Evolutionary conservation across 2,797 vertebrate species (phyloP).

Genomic region (Naso thynnoides): DNA sequence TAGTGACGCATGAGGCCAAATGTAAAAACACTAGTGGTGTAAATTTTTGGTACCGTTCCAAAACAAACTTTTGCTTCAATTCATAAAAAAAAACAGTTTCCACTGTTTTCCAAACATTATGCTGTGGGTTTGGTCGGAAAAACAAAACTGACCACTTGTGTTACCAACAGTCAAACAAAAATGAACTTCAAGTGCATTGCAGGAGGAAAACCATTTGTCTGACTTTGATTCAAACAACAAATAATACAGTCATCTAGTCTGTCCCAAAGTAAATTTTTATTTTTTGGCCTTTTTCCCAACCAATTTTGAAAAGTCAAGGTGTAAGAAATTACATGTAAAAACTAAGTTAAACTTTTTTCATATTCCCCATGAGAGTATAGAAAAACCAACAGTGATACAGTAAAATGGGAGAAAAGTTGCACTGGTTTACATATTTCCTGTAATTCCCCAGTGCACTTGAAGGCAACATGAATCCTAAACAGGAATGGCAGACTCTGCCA

Average conservation of each 20-base stretch:
- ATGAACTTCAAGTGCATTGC: background rate
- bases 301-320: slow-evolving; percentile 2
- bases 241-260: background rate
- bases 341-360: background rate
- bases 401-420: background rate
- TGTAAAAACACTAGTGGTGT: slow-evolving; percentile 7
- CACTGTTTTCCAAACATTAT: slow-evolving; percentile 29
- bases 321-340: slow-evolving; percentile 5
- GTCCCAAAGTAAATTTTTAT: slow-evolving; percentile 18
- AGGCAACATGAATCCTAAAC: background rate
- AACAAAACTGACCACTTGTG: slow-evolving; percentile 2
- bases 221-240: slow-evolving; percentile 26
- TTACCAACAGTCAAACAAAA: slow-evolving; percentile 8
- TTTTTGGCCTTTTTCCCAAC: slow-evolving; percentile 5
- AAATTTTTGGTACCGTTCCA: background rate
- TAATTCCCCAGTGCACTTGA: background rate
- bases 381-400: background rate
- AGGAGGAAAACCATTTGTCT: slow-evolving; percentile 49
- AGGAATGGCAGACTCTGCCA: background rate
- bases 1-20: background rate
- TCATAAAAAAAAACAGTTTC: slow-evolving; percentile 25
- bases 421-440: background rate
- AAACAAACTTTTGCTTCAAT: slow-evolving; percentile 26
- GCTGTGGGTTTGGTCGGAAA: slow-evolving; percentile 24
- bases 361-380: background rate